Evolutionary conservation across 2,113 vertebrate genomes (phyloP).

Genomic region (Murina feae): DNA sequence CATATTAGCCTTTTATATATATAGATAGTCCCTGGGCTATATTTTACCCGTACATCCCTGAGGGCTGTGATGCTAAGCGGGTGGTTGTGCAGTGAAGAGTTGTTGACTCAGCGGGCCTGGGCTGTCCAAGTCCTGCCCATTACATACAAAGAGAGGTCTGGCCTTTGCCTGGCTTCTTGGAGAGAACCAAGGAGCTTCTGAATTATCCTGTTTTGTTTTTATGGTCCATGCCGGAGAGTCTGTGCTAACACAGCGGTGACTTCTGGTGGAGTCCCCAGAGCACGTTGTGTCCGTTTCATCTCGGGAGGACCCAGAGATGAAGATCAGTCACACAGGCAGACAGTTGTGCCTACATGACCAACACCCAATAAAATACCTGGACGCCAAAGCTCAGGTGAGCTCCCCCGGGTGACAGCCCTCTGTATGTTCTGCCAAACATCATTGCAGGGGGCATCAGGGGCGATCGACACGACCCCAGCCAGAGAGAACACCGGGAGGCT

Average conservation of each 20-base stretch:
- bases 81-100: neutral
- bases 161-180: neutral
- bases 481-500: neutral
- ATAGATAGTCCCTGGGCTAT: neutral
- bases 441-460: neutral
- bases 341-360: neutral
- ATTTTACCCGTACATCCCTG: neutral
- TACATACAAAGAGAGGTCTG: neutral
- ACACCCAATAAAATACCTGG: neutral
- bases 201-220: neutral
- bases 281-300: neutral
- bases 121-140: neutral
- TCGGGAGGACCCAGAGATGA: neutral
- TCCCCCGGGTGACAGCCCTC: no score
- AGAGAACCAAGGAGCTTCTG: neutral
- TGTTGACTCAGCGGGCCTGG: neutral
- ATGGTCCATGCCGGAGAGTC: neutral
- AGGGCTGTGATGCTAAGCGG: neutral
- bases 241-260: neutral
- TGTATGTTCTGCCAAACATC: neutral
- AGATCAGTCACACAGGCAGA: neutral
- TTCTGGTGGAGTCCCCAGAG: no score
- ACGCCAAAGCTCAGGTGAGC: neutral
- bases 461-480: rapidly evolving
- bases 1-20: no score